Percentiles rank a stretch among this genome's conserved stretches.
Evolutionary conservation across 2,113 vertebrate species (phyloP).

Genomic region (Bubalus kerabau): DNA sequence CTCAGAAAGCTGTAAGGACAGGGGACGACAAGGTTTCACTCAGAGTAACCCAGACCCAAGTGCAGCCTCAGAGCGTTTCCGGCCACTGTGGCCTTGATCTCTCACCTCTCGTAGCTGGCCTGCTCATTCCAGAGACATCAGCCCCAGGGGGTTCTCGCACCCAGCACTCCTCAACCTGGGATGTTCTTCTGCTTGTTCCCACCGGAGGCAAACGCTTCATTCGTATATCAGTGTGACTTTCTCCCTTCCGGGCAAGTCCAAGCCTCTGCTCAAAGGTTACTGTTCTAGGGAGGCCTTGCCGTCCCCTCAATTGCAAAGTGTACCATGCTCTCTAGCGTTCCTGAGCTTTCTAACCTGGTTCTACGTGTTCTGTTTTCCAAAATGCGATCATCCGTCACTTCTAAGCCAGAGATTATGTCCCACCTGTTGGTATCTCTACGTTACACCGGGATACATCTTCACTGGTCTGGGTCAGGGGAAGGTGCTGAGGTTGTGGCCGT

Average conservation of each 20-base stretch:
- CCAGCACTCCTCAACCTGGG: rapidly evolving
- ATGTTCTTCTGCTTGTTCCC: rapidly evolving
- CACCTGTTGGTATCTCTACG: not conserved
- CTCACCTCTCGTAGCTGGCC: too few species aligned
- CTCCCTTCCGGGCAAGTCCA: not conserved
- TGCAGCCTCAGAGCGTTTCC: rapidly evolving
- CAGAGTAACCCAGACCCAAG: rapidly evolving
- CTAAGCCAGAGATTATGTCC: not conserved
- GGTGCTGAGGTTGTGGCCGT: rapidly evolving
- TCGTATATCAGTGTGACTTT: rapidly evolving
- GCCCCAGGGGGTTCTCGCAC: rapidly evolving
- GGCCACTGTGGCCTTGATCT: rapidly evolving
- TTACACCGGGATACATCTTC: too few species aligned
- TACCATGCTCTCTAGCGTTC: rapidly evolving
- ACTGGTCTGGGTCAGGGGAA: not conserved
- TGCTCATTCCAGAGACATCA: not conserved
- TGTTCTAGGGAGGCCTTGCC: not conserved
- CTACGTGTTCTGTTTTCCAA: not conserved
- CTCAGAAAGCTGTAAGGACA: not conserved
- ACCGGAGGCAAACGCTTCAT: rapidly evolving
- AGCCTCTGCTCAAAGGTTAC: not conserved
- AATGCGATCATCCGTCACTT: not conserved
- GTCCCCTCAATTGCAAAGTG: rapidly evolving
- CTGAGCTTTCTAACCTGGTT: not conserved
- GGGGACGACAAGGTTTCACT: rapidly evolving